Base-by-base conservation (phyloP, 1,140 invertebrate genomes). In the Berghia stephanieae region DNA sequence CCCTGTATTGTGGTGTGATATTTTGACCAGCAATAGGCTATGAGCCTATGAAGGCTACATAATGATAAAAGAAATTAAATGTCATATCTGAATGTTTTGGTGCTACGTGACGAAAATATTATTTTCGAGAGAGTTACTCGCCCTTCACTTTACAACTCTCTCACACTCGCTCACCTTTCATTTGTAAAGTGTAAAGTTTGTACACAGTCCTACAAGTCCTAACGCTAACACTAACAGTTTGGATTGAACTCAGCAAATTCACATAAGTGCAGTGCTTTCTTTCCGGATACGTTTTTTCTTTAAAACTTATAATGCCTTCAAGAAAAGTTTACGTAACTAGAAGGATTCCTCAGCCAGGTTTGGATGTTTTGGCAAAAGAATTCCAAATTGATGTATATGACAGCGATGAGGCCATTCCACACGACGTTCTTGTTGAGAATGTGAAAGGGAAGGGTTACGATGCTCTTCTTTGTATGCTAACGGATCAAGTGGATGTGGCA, bases 401-500 rank as follows among this genome's bases (percentile, higher is more conserved):
- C 46, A 84, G 82, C 40, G 85, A 84, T 44, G 86, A 88, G n/a
- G 83, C 94, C 34, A 93, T 96, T 67, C 93, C 95, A 21, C 90
- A 92, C 69, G 88, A 92, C 40, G 92, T 93, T 78, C 88, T 98
- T 6, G 71, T 96, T 3, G 91, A 93, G 83, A 92, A 92, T 82
- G 90, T 98, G 6, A 82, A 88, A 74, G 57, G 3, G 24, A 81
- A 88, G 63, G 93, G 94, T 69, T 93, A 93, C 36, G 91, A 95
- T 86, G 96, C 91, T 0, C 86, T 98, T 0, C 95, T 93, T 82
- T 98, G 96, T 87, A 90, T 94, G 67, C 86, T 97, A 2, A 94
- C 93, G 5, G 96, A 97, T 84, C 94, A 93, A 87, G 95, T 98
- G 86, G 94, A 97, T 86, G 89, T 92, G 6, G 93, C 95, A 83